These are phyloP conservation scores for Notarius quadriscutis DNA, from an alignment of 2,113 vertebrate genomes.

Conservation along the genomic window DNA sequence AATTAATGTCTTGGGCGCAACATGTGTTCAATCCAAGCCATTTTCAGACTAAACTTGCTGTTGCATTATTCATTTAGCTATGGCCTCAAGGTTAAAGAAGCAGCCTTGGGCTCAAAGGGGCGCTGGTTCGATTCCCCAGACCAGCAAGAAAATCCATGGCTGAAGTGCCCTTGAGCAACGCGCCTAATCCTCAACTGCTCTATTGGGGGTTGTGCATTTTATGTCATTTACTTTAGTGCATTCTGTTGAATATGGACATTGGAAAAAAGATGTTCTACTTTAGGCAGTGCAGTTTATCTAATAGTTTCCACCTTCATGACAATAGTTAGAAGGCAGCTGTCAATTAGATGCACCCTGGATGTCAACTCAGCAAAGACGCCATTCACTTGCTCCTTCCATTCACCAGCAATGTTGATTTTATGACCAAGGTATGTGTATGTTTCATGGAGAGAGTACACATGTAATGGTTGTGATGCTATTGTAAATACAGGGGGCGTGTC, in stretches of 20 bases:
- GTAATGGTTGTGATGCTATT: neutral
- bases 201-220: too few species aligned
- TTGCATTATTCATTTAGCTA: neutral
- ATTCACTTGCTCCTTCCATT: neutral
- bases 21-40: too few species aligned
- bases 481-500: neutral
- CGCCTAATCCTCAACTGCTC: too few species aligned
- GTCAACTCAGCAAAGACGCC: neutral
- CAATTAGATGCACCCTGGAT: neutral
- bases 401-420: neutral
- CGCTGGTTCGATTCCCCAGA: too few species aligned
- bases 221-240: neutral
- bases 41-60: too few species aligned
- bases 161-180: too few species aligned
- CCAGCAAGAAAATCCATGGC: too few species aligned
- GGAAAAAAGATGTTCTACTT: neutral
- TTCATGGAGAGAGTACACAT: neutral
- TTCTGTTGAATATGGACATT: neutral
- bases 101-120: too few species aligned
- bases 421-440: neutral
- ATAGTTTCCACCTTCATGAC: neutral
- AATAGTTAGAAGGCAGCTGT: neutral
- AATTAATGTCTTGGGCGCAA: neutral
- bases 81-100: too few species aligned
- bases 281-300: neutral